These are phyloP conservation scores for Conistra vaccinii DNA, from an alignment of 2,888 invertebrate genomes.

Conservation along the genomic window DNA sequence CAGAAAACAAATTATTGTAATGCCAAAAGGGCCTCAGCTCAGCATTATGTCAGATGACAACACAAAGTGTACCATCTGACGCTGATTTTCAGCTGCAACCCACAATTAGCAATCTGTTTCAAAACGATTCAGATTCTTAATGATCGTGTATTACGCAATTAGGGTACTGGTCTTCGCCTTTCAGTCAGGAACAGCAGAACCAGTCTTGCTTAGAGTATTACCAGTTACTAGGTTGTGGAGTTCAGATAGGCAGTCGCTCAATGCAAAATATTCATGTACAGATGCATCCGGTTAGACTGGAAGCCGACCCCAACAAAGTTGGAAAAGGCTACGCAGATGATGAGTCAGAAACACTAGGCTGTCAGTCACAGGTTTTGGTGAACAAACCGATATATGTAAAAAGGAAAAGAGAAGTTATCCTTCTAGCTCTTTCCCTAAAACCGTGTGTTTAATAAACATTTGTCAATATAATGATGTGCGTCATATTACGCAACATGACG, in stretches of 20 bases:
- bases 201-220: neutral
- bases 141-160: too few relatives aligned
- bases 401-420: neutral
- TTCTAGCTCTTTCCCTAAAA: neutral
- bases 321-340: neutral
- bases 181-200: neutral
- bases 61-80: too few relatives aligned
- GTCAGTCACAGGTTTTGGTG: neutral
- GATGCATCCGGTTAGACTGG: neutral
- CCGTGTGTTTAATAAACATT: conserved; percentile 9
- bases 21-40: too few relatives aligned
- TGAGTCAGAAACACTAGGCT: neutral
- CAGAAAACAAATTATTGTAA: too few relatives aligned
- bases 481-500: conserved; percentile 15
- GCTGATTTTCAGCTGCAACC: too few relatives aligned
- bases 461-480: conserved; percentile 27
- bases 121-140: too few relatives aligned
- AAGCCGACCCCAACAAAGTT: too few relatives aligned
- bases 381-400: neutral
- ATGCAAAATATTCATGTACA: neutral
- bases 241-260: neutral
- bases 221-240: neutral
- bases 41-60: too few relatives aligned
- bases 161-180: too few relatives aligned
- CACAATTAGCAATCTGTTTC: too few relatives aligned